Evolutionary conservation across 1,140 invertebrate species (phyloP), one percentile per base, ranked within the genome.

Genomic region (Rhizoglyphus robini): DNA sequence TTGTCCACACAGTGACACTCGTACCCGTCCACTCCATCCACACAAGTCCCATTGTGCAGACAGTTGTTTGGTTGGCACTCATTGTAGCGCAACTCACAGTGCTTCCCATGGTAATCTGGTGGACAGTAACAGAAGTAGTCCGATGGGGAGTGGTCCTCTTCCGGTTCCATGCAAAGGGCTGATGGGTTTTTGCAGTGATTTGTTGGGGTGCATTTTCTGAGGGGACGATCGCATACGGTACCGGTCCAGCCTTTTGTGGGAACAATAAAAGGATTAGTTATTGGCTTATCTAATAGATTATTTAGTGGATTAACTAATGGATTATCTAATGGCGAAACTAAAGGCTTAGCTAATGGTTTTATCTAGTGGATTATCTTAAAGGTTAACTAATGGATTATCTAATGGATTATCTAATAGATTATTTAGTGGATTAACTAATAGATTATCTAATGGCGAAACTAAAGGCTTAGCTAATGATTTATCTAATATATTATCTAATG

Each of bases 21-120:
- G 77, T 91, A 94, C 3, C 88, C 92, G 4, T 90, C 90, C 18
- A 89, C 86, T 78, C 94, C 89, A 72, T 95, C 90, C 62, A 94
- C 78, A 72, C 90, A 96, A 51, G 89, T 93, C 57, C 90, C 90
- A 71, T 92, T 86, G 76, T 96, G 96, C 72, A 88, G 85, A 75
- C 94, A 97, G 3, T 91, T 90, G 65, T 81, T 81, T 63, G 83
- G 84, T 67, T 84, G 81, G 73, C 93, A 97, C 63, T 83, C 88
- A 68, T 88, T 88, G 63, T 94, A 85, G 73, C 93, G 88, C 25
- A 77, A 79, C 77, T 96, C 88, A 74, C 92, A 96, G 51, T 84
- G 81, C 68, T 82, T 78, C 13, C 94, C 95, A 46, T 84, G 83
- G 74, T 86, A 99, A 1, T 94, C 94, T 72, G 89, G 84, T 0